Percentiles rank a stretch among this genome's conserved stretches.
phyloP scores from a whole-genome alignment of 2,888 invertebrate genomes.

The Spisula solida region DNA sequence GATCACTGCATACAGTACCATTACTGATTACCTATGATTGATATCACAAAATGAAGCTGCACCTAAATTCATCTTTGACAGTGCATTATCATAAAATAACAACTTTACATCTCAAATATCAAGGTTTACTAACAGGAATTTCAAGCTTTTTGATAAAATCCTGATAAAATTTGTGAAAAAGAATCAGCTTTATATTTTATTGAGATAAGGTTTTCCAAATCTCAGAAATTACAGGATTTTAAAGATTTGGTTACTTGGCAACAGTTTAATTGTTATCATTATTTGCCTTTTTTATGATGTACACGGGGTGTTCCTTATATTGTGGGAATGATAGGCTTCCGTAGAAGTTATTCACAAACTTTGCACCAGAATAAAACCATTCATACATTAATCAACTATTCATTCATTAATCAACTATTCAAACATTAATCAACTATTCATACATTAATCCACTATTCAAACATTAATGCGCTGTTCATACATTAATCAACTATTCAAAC shows the following conservation, averaged over 20 bases:
- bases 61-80: not conserved
- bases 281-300: not conserved
- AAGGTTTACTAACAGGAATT: not conserved
- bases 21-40: not conserved
- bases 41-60: not conserved
- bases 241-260: not conserved
- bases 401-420: no score
- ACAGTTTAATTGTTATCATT: slow-evolving; percentile 1
- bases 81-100: not conserved
- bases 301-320: no score
- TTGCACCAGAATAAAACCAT: no score
- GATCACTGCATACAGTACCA: no score
- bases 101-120: not conserved
- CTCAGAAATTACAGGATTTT: not conserved
- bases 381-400: no score
- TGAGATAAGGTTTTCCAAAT: not conserved
- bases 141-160: not conserved
- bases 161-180: not conserved
- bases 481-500: no score
- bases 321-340: no score
- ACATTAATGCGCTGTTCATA: no score
- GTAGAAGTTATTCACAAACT: no score
- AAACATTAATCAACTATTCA: no score
- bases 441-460: no score
- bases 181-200: not conserved